These are phyloP conservation scores for Acanthopleura granulata DNA, from an alignment of 2,888 invertebrate genomes.

Conservation along the genomic window DNA sequence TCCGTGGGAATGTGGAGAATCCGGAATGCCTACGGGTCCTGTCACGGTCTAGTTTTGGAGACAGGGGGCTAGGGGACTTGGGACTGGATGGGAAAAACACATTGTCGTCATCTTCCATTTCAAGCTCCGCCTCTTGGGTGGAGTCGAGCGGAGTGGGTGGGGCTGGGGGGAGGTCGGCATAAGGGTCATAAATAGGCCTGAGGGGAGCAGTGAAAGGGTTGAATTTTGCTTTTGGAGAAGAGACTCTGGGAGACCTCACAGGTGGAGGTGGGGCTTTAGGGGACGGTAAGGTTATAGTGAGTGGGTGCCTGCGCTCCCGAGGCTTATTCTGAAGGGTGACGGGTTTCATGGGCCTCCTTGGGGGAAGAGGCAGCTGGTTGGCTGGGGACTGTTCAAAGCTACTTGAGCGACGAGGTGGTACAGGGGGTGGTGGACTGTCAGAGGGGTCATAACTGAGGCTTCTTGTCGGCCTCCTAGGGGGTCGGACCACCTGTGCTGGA, in stretches of 20 bases:
- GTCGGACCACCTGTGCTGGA: constrained; percentile 1
- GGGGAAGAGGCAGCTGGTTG: constrained; percentile 82
- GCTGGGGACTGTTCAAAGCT: constrained; percentile 35
- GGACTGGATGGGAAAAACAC: constrained; percentile 38
- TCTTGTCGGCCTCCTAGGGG: not conserved
- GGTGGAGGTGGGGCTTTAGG: constrained; percentile 6
- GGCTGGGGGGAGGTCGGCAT: constrained; percentile 44
- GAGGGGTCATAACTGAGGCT: constrained; percentile 1
- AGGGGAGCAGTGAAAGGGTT: not conserved
- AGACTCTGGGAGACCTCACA: not conserved
- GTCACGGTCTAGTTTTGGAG: not conserved
- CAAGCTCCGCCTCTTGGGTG: constrained; percentile 13
- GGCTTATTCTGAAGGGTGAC: constrained; percentile 76
- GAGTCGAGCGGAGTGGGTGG: constrained; percentile 43
- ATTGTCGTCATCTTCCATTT: constrained; percentile 33
- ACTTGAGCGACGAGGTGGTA: constrained; percentile 52
- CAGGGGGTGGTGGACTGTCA: constrained; percentile 34
- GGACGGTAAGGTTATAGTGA: constrained; percentile 3
- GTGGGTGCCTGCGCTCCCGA: constrained; percentile 83
- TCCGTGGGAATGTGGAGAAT: constrained; percentile 46
- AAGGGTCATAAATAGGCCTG: constrained; percentile 34
- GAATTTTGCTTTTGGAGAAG: not conserved
- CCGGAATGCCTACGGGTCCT: constrained; percentile 33
- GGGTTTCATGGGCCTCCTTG: constrained; percentile 78
- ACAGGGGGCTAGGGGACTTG: constrained; percentile 12